Evolutionary conservation across 2,113 vertebrate species (phyloP).

Genomic region (Orthonyx spaldingii): DNA sequence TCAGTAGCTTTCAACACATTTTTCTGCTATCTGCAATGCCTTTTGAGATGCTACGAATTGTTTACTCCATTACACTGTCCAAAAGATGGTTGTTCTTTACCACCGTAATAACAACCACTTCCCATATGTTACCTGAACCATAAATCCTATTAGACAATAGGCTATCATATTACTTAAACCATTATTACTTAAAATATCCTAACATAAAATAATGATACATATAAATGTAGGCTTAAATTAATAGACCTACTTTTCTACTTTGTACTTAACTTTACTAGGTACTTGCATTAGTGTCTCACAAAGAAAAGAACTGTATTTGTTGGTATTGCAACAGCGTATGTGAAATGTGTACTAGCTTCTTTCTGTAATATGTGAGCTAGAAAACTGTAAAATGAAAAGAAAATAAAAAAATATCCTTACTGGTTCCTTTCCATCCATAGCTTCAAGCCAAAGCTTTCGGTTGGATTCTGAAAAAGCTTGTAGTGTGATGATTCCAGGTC

Average conservation of each 20-base stretch:
- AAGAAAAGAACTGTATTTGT: not conserved
- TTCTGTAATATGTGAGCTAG: not conserved
- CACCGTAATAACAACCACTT: not conserved
- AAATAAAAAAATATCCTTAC: slow-evolving; percentile 69
- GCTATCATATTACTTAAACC: not conserved
- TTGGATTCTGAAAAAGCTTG: slow-evolving; percentile 95
- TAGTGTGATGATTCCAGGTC: slow-evolving; percentile 91
- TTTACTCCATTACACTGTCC: not conserved
- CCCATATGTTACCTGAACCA: not conserved
- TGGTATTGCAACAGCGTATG: not conserved
- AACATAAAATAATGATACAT: not conserved
- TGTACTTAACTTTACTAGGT: not conserved
- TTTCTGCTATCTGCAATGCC: not conserved
- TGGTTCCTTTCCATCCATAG: slow-evolving; percentile 97
- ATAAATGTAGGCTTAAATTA: not conserved
- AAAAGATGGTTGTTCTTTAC: not conserved
- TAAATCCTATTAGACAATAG: not conserved
- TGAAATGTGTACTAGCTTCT: not conserved
- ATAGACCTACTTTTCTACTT: not conserved
- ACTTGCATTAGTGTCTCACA: not conserved
- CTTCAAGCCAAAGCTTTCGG: slow-evolving; percentile 93
- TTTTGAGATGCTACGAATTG: not conserved
- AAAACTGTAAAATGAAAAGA: not conserved
- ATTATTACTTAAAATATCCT: not conserved
- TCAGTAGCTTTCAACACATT: not conserved